These are phyloP conservation scores for Carassius carassius DNA, from an alignment of 2,113 vertebrate genomes.

Conservation along the genomic window DNA sequence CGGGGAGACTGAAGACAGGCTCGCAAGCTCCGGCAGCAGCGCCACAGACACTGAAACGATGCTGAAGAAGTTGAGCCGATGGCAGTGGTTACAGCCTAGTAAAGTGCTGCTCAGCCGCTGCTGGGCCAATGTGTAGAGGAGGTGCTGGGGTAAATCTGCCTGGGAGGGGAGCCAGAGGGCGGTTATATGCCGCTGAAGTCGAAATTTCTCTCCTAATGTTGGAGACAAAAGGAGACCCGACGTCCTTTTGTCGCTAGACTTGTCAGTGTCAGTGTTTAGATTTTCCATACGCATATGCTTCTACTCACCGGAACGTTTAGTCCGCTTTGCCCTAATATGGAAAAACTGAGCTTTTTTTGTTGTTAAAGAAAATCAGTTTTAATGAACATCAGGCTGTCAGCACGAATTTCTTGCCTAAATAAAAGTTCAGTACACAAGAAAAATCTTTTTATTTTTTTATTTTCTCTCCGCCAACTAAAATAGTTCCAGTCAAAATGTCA, in stretches of 20 bases:
- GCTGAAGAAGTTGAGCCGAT: slow-evolving; percentile 48
- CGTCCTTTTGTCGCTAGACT: not conserved
- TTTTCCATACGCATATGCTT: slow-evolving; percentile 27
- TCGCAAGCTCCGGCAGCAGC: slow-evolving; percentile 22
- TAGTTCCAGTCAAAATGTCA: not conserved
- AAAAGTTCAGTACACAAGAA: not conserved
- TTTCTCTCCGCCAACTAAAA: not conserved
- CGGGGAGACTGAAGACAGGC: not conserved
- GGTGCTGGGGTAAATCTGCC: slow-evolving; percentile 33
- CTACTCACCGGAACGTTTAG: not conserved
- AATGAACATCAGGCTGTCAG: not conserved
- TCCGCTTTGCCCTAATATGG: slow-evolving; percentile 47
- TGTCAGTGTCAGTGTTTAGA: slow-evolving; percentile 39
- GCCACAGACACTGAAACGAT: slow-evolving; percentile 25
- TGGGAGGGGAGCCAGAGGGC: not conserved
- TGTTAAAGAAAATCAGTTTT: not conserved
- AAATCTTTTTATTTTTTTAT: not conserved
- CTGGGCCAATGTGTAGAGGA: slow-evolving; percentile 34
- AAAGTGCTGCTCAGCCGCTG: slow-evolving; percentile 39
- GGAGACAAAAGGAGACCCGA: slow-evolving; percentile 17
- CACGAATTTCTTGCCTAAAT: not conserved
- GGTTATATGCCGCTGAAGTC: slow-evolving; percentile 10
- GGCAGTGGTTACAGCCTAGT: slow-evolving; percentile 26
- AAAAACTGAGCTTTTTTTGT: slow-evolving; percentile 20
- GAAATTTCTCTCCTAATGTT: slow-evolving; percentile 12